These are phyloP conservation scores for Antitype chi DNA, from an alignment of 2,888 invertebrate genomes.

Conservation along the genomic window DNA sequence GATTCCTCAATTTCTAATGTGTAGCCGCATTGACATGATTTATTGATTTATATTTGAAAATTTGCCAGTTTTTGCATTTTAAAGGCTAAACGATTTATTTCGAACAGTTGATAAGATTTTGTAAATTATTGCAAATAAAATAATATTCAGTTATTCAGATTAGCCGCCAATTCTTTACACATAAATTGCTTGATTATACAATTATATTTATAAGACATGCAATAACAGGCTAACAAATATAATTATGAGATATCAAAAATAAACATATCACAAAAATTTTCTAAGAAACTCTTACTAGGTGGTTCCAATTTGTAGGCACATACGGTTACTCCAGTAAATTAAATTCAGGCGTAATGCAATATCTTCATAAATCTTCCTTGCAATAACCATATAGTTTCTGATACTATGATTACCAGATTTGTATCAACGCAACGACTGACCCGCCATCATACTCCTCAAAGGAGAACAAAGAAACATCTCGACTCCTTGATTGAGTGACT, in stretches of 20 bases:
- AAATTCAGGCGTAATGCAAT: background rate
- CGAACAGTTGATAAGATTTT: background rate
- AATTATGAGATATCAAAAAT: background rate
- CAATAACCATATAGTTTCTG: background rate
- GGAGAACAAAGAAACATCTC: conserved; percentile 59
- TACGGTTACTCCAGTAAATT: background rate
- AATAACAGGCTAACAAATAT: no score
- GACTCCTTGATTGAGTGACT: conserved; percentile 62
- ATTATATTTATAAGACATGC: no score
- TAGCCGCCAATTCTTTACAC: no score
- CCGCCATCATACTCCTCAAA: conserved; percentile 28
- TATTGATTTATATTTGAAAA: background rate
- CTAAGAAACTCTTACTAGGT: background rate
- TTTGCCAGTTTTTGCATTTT: background rate
- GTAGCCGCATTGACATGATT: background rate
- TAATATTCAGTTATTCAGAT: no score
- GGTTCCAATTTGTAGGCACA: no score
- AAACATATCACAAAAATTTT: background rate
- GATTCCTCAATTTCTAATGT: background rate
- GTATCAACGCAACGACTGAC: conserved; percentile 34
- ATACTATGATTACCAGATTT: conserved; percentile 5
- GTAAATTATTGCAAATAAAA: background rate
- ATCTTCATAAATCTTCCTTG: no score
- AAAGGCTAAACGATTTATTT: background rate
- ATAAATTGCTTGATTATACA: no score